Evolutionary conservation across 2,888 invertebrate species (phyloP).

Genomic region (Hyles lineata): DNA sequence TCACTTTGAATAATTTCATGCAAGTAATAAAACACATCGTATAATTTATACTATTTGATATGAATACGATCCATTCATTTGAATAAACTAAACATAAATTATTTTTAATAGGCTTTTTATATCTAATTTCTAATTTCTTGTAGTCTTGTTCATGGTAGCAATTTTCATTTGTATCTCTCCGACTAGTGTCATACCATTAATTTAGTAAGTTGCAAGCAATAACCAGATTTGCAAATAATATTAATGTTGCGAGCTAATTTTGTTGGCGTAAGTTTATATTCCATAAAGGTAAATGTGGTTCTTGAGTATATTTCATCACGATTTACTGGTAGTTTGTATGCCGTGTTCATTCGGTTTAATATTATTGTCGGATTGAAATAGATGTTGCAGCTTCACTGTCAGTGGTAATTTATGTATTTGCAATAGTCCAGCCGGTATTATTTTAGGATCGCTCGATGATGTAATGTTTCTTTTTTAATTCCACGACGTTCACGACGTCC

Average conservation of each 20-base stretch:
- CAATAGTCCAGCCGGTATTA: constrained; percentile 49
- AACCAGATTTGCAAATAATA: no score
- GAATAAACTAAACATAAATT: neutral
- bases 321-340: neutral
- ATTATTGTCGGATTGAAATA: constrained; percentile 21
- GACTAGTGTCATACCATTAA: no score
- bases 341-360: neutral
- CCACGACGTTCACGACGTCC: constrained; percentile 41
- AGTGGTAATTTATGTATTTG: constrained; percentile 45
- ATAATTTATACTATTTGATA: neutral
- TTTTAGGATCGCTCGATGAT: constrained; percentile 49
- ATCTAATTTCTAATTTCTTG: no score
- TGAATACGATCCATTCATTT: neutral
- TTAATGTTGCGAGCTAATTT: no score
- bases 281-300: no score
- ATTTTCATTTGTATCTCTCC: no score
- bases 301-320: neutral
- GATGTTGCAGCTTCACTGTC: constrained; percentile 33
- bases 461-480: constrained; percentile 48
- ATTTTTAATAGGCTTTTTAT: neutral
- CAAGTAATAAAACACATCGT: neutral
- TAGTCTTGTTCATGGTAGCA: no score
- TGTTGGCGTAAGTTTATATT: no score
- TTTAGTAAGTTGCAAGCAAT: no score
- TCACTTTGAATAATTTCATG: neutral